Percentiles rank a stretch among this genome's conserved stretches.
Conservation (phyloP, 1,140 invertebrate species). For the Amphibalanus amphitrite region DNA sequence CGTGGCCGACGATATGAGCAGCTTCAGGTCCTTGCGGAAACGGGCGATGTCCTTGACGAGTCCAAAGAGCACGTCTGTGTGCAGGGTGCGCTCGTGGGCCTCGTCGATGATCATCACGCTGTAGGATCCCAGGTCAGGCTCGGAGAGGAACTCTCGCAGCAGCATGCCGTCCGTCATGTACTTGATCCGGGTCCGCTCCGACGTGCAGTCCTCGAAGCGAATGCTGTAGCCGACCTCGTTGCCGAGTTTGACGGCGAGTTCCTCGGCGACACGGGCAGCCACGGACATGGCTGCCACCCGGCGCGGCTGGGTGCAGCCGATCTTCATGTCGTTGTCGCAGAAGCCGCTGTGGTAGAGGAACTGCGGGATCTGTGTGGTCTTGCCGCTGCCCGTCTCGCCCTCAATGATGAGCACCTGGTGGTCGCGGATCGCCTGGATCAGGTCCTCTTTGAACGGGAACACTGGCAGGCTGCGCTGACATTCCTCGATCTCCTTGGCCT, state of each 20-base stretch:
- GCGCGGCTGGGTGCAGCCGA: conserved; percentile 57
- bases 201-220: conserved; percentile 61
- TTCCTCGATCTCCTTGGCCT: conserved; percentile 74
- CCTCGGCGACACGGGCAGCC: conserved; percentile 49
- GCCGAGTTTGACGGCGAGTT: conserved; percentile 50
- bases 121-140: conserved; percentile 85
- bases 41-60: conserved; percentile 94
- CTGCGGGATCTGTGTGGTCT: conserved; percentile 98
- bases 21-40: conserved; percentile 84
- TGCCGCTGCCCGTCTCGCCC: conserved; percentile 94
- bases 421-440: conserved; percentile 27
- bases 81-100: conserved; percentile 92
- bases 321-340: conserved; percentile 55
- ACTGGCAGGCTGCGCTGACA: conserved; percentile 86
- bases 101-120: conserved; percentile 99
- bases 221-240: conserved; percentile 54
- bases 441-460: conserved; percentile 74
- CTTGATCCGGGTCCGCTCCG: conserved; percentile 65
- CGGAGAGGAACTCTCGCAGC: conserved; percentile 89
- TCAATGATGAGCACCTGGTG: conserved; percentile 73
- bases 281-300: conserved; percentile 66
- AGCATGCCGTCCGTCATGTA: conserved; percentile 99
- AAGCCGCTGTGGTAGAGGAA: conserved; percentile 87
- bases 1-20: conserved; percentile 94
- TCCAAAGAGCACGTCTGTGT: conserved; percentile 97